Base-by-base conservation (phyloP, 1,140 invertebrate species). In the Trachymyrmex septentrionalis region DNA sequence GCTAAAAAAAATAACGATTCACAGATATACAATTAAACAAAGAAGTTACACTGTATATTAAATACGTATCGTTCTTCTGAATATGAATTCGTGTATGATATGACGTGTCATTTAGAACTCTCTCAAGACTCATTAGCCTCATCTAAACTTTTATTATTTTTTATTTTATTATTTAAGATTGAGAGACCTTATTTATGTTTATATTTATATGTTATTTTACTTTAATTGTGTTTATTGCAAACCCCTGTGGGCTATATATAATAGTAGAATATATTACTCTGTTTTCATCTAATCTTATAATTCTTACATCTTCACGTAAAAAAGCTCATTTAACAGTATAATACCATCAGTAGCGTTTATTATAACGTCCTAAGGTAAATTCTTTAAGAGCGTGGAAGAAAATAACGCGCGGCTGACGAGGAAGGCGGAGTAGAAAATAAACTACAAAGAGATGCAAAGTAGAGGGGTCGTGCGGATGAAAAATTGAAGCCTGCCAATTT, bases 401-500 rank as follows among this genome's bases (percentile, higher is more conserved):
- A 44, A 19, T 69, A 44, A 44, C 27, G 34, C 34, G 34, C 34
- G 14, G 12, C 34, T 12, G 24, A 16, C 7, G 14, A 14, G 5
- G 14, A 10, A 24, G n/a, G 21, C 14, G 14, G 24, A 1, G 66
- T 48, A 27, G 21, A 38, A 69, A 80, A 55, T 69, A 24, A 38
- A 38, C 5, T 73, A 21, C n/a, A 61, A 48, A 30, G 21, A 21
- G n/a, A 21, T 30, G 30, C 1, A n/a, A 30, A n/a, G 59, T 16
- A 3, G 12, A 6, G 2, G 61, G 24, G 61, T 19, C 21, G 44
- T 53, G 38, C 14, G 66, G 14, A n/a, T 16, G 69, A 71, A 76
- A 84, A 85, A 85, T 59, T 59, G 48, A 69, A 67, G 0, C 12
- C 38, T 7, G n/a, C 48, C 24, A 48, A 10, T 30, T 12, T 19